Base-by-base conservation (phyloP, 2,797 vertebrate genomes). In the Carcharodon carcharias region DNA sequence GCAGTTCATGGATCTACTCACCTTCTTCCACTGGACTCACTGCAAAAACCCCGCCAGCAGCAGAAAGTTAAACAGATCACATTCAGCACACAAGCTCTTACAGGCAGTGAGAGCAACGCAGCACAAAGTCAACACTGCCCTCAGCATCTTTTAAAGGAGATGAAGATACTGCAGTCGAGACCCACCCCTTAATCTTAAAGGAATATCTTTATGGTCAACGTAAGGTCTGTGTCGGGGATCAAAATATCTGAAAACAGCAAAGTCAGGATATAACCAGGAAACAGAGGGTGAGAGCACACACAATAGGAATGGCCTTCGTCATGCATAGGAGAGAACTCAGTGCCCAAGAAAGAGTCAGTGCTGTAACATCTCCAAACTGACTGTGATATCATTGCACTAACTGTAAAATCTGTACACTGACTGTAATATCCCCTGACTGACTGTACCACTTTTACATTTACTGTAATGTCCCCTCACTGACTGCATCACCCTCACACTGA, bases 11-110 rank as follows among this genome's bases (percentile, higher is more conserved):
- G n/a, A 89, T 61, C 96, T 96, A 96, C 98, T 98, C 98, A 99
- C 99, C 99, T 98, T 99, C 99, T 96, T 99, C 99, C 96, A 99
- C 98, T 91, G 99, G 98, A 97, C 98, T 99, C 97, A 98, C 99
- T 99, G 97, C 96, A 96, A 96, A 97, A 96, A 40, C n/a, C 91
- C 91, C 96, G 96, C 93, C 97, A 97, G 97, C 97, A 97, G 82
- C 97, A 89, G 96, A 96, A 97, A 96, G 96, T 65, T 95, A 97
- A 97, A 97, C 31, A 97, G 95, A 97, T 97, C 58, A 96, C 18
- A 61, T 58, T 96, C 73, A 71, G 73, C 61, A 16, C n/a, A 4
- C 61, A 23, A 65, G 18, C 8, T 67, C 35, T 93, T 45, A 67
- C 35, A 45, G n/a, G 45, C n/a, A 93, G 21, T 93, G 11, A 28